phyloP scores from a whole-genome alignment of 2,888 invertebrate species.

The Cantharis nigra region DNA sequence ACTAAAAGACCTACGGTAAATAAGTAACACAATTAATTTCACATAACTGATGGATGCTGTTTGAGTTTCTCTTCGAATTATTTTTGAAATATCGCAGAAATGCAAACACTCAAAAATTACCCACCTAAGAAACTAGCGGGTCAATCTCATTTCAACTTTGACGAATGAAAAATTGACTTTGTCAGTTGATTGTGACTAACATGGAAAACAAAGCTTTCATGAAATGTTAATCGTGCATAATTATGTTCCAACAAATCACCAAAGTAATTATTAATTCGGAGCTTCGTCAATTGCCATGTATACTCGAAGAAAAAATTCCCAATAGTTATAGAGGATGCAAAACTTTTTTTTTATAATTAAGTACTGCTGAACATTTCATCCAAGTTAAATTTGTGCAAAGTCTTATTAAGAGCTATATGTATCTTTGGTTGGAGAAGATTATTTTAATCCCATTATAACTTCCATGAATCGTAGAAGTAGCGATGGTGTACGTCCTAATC shows the following conservation, averaged over 20 bases:
- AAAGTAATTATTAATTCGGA: not conserved
- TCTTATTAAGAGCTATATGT: not conserved
- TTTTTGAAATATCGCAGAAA: no score
- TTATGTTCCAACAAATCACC: not conserved
- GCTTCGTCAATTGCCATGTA: not conserved
- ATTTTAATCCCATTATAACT: conserved; percentile 12
- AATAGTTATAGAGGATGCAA: no score
- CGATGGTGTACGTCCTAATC: not conserved
- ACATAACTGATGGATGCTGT: not conserved
- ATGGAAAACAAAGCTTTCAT: not conserved
- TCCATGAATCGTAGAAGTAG: conserved; percentile 1
- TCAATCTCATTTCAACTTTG: not conserved
- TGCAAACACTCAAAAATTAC: no score
- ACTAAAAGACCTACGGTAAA: not conserved
- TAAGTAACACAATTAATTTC: not conserved
- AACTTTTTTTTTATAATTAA: not conserved
- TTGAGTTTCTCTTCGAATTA: not conserved
- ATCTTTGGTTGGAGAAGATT: conserved; percentile 13
- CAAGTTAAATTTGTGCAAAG: not conserved
- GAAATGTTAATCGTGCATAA: not conserved
- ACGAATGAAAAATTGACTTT: not conserved
- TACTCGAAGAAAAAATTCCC: no score
- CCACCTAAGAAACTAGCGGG: no score
- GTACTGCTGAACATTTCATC: not conserved
- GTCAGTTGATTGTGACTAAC: not conserved